Percentiles rank a stretch among this genome's conserved stretches.
These are phyloP conservation scores for Oeneis ivallda DNA, from an alignment of 2,888 invertebrate genomes.

Conservation along the genomic window DNA sequence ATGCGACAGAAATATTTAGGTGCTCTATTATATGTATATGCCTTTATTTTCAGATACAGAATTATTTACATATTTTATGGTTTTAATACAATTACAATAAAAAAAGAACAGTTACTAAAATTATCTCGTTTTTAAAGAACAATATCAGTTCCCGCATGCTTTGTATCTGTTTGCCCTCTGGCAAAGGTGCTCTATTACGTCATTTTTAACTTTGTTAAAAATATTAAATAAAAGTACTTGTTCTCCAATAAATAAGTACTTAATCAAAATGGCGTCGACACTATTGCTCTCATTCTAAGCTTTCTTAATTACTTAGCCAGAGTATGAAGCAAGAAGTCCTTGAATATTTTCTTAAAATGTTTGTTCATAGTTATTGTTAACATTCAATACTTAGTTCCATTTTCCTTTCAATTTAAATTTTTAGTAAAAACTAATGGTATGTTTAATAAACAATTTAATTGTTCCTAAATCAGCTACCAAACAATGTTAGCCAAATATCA, in stretches of 20 bases:
- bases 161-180: too few relatives aligned
- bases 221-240: too few relatives aligned
- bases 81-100: too few relatives aligned
- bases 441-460: slow-evolving; percentile 23
- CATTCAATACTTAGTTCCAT: background rate
- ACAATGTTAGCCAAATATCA: slow-evolving; percentile 36
- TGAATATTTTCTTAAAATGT: background rate
- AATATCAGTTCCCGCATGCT: too few relatives aligned
- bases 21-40: too few relatives aligned
- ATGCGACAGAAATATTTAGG: too few relatives aligned
- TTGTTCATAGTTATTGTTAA: background rate
- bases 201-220: too few relatives aligned
- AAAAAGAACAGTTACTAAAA: too few relatives aligned
- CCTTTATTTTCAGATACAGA: too few relatives aligned
- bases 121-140: too few relatives aligned
- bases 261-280: background rate
- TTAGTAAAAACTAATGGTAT: background rate
- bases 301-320: background rate
- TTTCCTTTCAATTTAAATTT: background rate
- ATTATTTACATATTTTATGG: too few relatives aligned
- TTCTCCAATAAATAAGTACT: background rate
- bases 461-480: slow-evolving; percentile 31
- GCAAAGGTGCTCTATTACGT: too few relatives aligned
- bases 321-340: background rate
- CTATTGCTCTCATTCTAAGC: background rate